phyloP scores from a whole-genome alignment of 2,113 vertebrate genomes.

The Procavia capensis region DNA sequence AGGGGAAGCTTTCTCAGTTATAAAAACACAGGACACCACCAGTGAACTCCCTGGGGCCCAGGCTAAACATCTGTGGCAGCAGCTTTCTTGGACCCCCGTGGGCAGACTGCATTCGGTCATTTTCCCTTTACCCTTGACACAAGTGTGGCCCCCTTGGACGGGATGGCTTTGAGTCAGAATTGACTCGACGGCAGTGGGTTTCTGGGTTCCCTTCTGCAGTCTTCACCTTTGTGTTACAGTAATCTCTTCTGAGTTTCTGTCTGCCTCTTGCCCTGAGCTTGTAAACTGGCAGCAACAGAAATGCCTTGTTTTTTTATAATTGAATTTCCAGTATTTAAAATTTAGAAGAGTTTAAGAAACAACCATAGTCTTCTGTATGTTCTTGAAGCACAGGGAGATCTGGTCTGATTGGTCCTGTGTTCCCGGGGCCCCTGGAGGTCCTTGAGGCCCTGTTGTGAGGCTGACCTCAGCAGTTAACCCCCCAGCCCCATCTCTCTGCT shows the following conservation, averaged over 20 bases:
- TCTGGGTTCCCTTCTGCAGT: neutral
- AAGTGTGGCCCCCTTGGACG: no score
- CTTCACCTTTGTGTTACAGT: neutral
- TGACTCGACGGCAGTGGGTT: no score
- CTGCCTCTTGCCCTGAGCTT: neutral
- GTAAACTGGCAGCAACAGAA: neutral
- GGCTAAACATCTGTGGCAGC: fast-evolving
- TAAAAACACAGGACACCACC: neutral
- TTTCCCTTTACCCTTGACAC: neutral
- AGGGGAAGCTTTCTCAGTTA: neutral
- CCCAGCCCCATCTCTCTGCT: neutral
- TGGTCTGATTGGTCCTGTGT: no score
- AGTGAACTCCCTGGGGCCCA: no score
- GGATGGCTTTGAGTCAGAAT: no score
- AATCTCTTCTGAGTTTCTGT: neutral
- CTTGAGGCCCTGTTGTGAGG: no score
- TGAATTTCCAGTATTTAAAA: neutral
- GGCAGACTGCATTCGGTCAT: fast-evolving
- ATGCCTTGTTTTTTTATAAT: neutral
- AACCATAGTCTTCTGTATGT: neutral
- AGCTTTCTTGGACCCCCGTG: fast-evolving
- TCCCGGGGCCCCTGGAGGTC: no score
- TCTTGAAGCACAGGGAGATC: neutral
- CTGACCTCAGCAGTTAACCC: neutral
- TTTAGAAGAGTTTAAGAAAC: neutral